Conservation (phyloP, 2,888 invertebrate genomes). For the Alsophila aescularia region DNA sequence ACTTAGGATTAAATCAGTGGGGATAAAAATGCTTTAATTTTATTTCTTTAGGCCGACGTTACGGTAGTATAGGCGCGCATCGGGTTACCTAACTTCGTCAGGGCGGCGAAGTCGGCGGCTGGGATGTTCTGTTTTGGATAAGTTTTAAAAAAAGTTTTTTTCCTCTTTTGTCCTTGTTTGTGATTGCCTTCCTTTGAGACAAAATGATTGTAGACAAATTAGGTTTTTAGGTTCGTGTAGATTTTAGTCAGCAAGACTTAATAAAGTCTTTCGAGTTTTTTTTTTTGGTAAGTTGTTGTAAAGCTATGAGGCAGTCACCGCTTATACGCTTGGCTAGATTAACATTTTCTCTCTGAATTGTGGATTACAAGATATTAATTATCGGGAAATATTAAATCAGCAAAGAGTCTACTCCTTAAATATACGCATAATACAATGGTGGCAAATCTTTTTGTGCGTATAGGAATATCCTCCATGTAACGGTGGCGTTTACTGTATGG, state of each 20-base stretch:
- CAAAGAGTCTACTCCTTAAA: too few relatives aligned
- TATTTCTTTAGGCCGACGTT: constrained; percentile 21
- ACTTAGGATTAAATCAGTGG: constrained; percentile 33
- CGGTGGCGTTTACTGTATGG: too few relatives aligned
- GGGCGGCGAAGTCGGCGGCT: not conserved
- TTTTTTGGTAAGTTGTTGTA: too few relatives aligned
- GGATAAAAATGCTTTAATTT: constrained; percentile 32
- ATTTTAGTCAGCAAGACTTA: not conserved
- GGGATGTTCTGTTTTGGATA: not conserved
- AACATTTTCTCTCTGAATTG: too few relatives aligned
- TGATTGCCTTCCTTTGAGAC: constrained; percentile 12
- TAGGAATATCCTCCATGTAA: too few relatives aligned
- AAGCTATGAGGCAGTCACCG: too few relatives aligned
- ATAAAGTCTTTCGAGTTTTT: too few relatives aligned
- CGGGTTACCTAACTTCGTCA: constrained; percentile 23
- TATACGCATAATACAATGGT: too few relatives aligned
- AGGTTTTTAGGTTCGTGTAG: constrained; percentile 2
- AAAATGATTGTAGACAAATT: constrained; percentile 15
- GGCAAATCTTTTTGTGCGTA: too few relatives aligned
- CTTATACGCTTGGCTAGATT: too few relatives aligned
- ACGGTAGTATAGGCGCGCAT: constrained; percentile 6
- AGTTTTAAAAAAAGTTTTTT: constrained; percentile 9
- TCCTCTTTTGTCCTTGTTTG: constrained; percentile 1
- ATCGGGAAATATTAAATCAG: too few relatives aligned
- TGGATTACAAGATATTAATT: too few relatives aligned